These are phyloP conservation scores for Pammene aurita DNA, from an alignment of 2,888 invertebrate genomes.

Conservation along the genomic window DNA sequence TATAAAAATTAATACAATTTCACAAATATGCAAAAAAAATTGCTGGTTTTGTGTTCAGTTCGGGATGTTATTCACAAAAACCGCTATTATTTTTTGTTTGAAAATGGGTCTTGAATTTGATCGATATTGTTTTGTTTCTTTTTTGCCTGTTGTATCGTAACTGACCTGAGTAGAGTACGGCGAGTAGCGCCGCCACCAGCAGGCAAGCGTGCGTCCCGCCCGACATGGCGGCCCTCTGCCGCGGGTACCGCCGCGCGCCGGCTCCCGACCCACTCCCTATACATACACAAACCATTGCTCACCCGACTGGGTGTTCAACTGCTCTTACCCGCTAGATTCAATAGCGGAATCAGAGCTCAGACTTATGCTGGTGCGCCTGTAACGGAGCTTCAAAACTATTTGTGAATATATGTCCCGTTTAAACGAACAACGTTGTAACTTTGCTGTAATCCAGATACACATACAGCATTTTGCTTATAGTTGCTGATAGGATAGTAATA, in stretches of 20 bases:
- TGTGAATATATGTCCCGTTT: not conserved
- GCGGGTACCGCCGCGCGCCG: slow-evolving; percentile 60
- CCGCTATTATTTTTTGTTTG: too few relatives aligned
- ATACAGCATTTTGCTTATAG: not conserved
- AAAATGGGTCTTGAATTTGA: not conserved
- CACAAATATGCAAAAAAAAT: too few relatives aligned
- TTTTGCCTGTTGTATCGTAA: slow-evolving; percentile 26
- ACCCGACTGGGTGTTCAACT: not conserved
- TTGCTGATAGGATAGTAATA: slow-evolving; percentile 2
- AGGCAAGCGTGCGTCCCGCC: slow-evolving; percentile 72
- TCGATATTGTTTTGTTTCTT: slow-evolving; percentile 7
- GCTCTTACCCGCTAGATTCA: not conserved
- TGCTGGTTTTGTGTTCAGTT: too few relatives aligned
- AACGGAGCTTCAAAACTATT: not conserved
- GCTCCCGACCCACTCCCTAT: slow-evolving; percentile 45
- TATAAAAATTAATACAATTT: too few relatives aligned
- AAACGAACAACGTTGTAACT: slow-evolving; percentile 1
- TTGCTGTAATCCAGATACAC: not conserved
- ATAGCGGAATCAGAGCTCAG: not conserved
- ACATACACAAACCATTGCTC: slow-evolving; percentile 35
- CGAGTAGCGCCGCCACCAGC: slow-evolving; percentile 66
- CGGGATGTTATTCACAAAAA: too few relatives aligned
- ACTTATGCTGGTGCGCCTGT: not conserved
- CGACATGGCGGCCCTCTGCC: slow-evolving; percentile 73
- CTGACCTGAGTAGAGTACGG: slow-evolving; percentile 77